Conservation (phyloP, 1,140 invertebrate species). For the Seison nebaliae region DNA sequence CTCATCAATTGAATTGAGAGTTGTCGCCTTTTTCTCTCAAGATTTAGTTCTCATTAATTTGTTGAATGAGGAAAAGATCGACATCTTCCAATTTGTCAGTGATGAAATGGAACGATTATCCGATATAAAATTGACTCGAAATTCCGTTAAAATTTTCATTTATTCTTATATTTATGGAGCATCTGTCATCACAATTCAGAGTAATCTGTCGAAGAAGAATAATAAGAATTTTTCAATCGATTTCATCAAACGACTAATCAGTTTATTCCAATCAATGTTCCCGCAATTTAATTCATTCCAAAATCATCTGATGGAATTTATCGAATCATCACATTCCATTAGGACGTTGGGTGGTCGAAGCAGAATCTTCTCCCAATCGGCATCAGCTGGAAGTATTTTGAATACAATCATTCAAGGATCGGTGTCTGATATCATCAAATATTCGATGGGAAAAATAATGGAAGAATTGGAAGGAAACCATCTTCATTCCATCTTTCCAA, state of each 20-base stretch:
- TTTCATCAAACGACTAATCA: too few relatives aligned
- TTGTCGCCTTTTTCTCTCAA: constrained; percentile 60
- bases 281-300: too few relatives aligned
- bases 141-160: too few relatives aligned
- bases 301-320: too few relatives aligned
- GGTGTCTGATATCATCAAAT: constrained; percentile 72
- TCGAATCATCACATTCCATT: too few relatives aligned
- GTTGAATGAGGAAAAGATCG: constrained; percentile 1
- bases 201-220: too few relatives aligned
- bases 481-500: constrained; percentile 31
- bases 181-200: too few relatives aligned
- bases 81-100: constrained; percentile 7
- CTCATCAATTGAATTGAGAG: constrained; percentile 69
- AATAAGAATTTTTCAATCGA: too few relatives aligned
- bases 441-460: constrained; percentile 53
- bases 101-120: constrained; percentile 6
- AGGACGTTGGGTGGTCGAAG: too few relatives aligned
- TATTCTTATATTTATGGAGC: too few relatives aligned
- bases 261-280: too few relatives aligned
- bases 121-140: neutral
- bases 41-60: constrained; percentile 32
- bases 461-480: constrained; percentile 25
- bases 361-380: constrained; percentile 58
- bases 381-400: constrained; percentile 50
- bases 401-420: constrained; percentile 83